Conservation (phyloP, 1,140 invertebrate genomes). For the Pogonognathellus flavescens region DNA sequence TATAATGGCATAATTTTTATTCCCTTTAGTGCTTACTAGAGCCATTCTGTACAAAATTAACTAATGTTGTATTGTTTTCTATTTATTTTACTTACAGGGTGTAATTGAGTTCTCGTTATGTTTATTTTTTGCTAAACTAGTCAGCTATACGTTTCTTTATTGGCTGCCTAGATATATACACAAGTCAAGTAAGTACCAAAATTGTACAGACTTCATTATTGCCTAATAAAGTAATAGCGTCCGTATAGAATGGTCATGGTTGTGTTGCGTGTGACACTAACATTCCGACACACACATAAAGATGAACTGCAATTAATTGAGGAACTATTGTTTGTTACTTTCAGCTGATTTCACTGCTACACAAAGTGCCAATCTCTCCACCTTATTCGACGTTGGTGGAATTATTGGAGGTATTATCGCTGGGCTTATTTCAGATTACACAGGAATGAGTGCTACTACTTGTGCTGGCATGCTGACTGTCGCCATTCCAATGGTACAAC, state of each 20-base stretch:
- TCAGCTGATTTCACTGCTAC: slow-evolving; percentile 80
- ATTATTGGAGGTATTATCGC: slow-evolving; percentile 90
- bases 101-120: slow-evolving; percentile 94
- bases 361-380: slow-evolving; percentile 86
- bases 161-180: slow-evolving; percentile 95
- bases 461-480: slow-evolving; percentile 86
- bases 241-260: too few relatives aligned
- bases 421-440: slow-evolving; percentile 86
- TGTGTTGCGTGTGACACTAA: too few relatives aligned
- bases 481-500: slow-evolving; percentile 85
- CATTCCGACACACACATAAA: too few relatives aligned
- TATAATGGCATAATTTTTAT: neutral
- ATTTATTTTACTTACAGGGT: slow-evolving; percentile 74
- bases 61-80: slow-evolving; percentile 43
- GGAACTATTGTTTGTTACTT: slow-evolving; percentile 61
- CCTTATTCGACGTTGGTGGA: slow-evolving; percentile 91
- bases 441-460: slow-evolving; percentile 85
- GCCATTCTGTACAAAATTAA: neutral
- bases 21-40: neutral
- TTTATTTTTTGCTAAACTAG: slow-evolving; percentile 97
- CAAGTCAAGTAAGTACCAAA: slow-evolving; percentile 83
- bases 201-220: too few relatives aligned
- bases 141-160: slow-evolving; percentile 96
- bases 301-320: too few relatives aligned
- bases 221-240: too few relatives aligned